phyloP scores from a whole-genome alignment of 2,113 vertebrate species.

The Catagonus wagneri region DNA sequence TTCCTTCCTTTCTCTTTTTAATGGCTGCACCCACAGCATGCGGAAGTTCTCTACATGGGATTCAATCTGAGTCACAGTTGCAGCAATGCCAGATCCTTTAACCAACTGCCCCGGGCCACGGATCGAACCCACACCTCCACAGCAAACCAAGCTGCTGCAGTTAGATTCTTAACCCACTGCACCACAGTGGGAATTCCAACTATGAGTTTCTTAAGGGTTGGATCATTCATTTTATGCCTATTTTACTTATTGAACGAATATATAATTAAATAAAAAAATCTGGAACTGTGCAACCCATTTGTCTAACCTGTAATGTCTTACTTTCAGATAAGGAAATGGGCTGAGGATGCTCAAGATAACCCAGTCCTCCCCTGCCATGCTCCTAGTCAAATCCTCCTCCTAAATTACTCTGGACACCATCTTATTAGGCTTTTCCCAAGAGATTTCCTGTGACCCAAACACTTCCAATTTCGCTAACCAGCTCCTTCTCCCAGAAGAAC shows the following conservation, averaged over 20 bases:
- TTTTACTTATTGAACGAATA: not conserved
- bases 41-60: no score
- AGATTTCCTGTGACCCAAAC: not conserved
- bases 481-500: slow-evolving; percentile 42
- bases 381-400: not conserved
- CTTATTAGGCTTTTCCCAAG: not conserved
- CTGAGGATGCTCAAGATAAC: not conserved
- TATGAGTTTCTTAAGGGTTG: not conserved
- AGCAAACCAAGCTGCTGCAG: no score
- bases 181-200: not conserved
- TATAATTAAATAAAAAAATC: not conserved
- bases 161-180: no score
- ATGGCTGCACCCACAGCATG: no score
- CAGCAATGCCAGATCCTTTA: no score
- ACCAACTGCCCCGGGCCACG: no score
- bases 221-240: not conserved
- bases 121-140: no score
- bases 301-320: not conserved
- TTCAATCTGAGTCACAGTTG: no score
- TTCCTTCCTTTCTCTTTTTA: no score
- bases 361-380: not conserved
- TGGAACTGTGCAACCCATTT: not conserved
- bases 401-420: not conserved
- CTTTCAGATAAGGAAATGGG: slow-evolving; percentile 25
- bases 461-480: not conserved